phyloP scores from a whole-genome alignment of 1,140 invertebrate genomes.

The Rhynchophorus ferrugineus region DNA sequence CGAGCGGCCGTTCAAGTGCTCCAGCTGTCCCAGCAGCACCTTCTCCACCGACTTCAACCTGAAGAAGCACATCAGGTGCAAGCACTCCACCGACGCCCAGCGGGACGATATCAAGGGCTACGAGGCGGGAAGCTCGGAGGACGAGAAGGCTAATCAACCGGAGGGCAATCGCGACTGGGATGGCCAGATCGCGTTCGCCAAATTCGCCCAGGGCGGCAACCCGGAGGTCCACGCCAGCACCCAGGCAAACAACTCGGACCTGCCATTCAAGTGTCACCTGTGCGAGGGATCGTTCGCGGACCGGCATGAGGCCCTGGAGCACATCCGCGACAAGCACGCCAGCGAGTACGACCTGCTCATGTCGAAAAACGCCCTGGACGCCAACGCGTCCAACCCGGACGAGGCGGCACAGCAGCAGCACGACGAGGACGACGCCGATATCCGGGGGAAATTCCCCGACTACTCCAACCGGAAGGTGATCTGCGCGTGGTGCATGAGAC shows the following conservation, averaged over 20 bases:
- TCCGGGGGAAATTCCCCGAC: constrained; percentile 68
- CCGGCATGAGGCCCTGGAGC: constrained; percentile 69
- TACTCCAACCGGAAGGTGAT: constrained; percentile 85
- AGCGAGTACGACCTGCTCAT: constrained; percentile 67
- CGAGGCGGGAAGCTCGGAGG: constrained; percentile 42
- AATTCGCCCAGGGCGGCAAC: constrained; percentile 10
- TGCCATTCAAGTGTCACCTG: constrained; percentile 87
- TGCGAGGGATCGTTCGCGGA: constrained; percentile 80
- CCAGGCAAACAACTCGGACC: constrained; percentile 45
- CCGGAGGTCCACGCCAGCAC: constrained; percentile 15
- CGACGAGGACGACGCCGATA: constrained; percentile 48
- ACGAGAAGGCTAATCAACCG: constrained; percentile 39
- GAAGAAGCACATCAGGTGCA: constrained; percentile 66
- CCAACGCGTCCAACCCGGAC: constrained; percentile 43
- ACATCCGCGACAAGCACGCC: constrained; percentile 65
- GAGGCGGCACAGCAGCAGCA: constrained; percentile 38
- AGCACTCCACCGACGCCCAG: constrained; percentile 50
- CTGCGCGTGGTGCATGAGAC: constrained; percentile 83
- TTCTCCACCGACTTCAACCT: constrained; percentile 76
- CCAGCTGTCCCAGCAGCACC: constrained; percentile 74
- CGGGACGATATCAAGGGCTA: constrained; percentile 39
- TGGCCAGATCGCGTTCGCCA: constrained; percentile 21
- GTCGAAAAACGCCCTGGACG: constrained; percentile 71
- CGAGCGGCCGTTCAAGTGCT: constrained; percentile 77
- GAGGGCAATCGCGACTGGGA: constrained; percentile 27